Base-by-base conservation (phyloP, 2,888 invertebrate species). In the Philereme transversata region DNA sequence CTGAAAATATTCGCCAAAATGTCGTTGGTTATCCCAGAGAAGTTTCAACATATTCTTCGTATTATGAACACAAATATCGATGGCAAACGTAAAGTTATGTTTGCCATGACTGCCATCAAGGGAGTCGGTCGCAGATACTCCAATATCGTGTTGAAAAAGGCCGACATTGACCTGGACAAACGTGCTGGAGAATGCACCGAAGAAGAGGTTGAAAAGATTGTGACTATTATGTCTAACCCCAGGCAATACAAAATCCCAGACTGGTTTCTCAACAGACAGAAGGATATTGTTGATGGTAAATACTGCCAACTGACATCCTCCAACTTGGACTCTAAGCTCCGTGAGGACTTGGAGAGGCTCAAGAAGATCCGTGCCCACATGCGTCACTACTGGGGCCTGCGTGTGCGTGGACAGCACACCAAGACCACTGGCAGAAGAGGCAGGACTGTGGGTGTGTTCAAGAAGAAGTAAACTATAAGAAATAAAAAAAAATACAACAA, bases 41-140 rank as follows among this genome's bases (percentile, higher is more conserved):
- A 99, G 93, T 99, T 99, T 90, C 99, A 99, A 93, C 99, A 99
- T 94, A 99, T 99, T 95, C 97, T 99, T 94, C 99, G 99, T 99
- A 97, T 99, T 84, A 96, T 99, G 96, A 97, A 97, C 95, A 99
- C 99, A 91, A 99, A 99, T 90, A 99, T 99, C 79, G 99, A 99
- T 95, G 99, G 99, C 87, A 97, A 97, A 89, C 95, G 97, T 65
- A 99, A 99, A 92, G 98, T 99, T 73, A 98, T 99, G 96, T 99
- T 98, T 88, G 99, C 99, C 74, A 96, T 99, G 95, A 99, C 99
- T 46, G 97, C 99, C 68, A 99, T 99, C 90, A 99, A 99, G 93
- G 99, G 99, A 93, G 98, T 99, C 72, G 99, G 99, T 81, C 96
- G 99, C 71, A 95, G 99, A 79, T 99, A 99, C 84, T 97, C 99